These are phyloP conservation scores for Choloepus hoffmanni DNA, from an alignment of 2,113 vertebrate genomes.

Conservation along the genomic window DNA sequence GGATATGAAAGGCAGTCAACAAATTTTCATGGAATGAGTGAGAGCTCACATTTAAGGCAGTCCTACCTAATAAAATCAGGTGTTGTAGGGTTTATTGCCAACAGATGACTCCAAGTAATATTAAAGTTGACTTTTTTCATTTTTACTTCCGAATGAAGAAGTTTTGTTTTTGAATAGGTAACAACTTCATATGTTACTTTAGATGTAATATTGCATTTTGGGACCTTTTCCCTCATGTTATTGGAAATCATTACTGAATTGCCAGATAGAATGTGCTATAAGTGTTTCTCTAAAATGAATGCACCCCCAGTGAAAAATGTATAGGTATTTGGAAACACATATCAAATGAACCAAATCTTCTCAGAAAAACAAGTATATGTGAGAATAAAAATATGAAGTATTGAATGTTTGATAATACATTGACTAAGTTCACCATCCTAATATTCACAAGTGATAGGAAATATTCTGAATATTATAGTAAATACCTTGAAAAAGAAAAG, in stretches of 20 bases:
- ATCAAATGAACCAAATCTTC: neutral
- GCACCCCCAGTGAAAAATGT: neutral
- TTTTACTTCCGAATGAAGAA: conserved; percentile 50
- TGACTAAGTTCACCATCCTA: neutral
- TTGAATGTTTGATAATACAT: neutral
- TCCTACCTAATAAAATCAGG: conserved; percentile 30
- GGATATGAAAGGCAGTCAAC: neutral
- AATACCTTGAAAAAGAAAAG: neutral
- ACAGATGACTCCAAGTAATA: conserved; percentile 29
- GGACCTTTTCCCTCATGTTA: neutral
- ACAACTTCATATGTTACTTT: conserved; percentile 63
- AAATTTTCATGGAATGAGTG: conserved; percentile 9
- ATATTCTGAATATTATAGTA: neutral
- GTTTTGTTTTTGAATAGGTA: conserved; percentile 40
- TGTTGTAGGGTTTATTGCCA: conserved; percentile 20
- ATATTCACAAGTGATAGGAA: neutral
- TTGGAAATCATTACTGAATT: conserved; percentile 24
- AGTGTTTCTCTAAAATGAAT: conserved; percentile 46
- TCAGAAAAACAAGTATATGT: neutral
- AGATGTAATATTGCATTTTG: conserved; percentile 4
- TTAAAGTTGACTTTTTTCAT: conserved; percentile 55
- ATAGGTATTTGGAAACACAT: neutral
- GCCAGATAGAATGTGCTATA: neutral
- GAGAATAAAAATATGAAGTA: neutral
- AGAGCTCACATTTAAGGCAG: neutral